Base-by-base conservation (phyloP, 2,113 vertebrate species). In the Motacilla tschutschensis region DNA sequence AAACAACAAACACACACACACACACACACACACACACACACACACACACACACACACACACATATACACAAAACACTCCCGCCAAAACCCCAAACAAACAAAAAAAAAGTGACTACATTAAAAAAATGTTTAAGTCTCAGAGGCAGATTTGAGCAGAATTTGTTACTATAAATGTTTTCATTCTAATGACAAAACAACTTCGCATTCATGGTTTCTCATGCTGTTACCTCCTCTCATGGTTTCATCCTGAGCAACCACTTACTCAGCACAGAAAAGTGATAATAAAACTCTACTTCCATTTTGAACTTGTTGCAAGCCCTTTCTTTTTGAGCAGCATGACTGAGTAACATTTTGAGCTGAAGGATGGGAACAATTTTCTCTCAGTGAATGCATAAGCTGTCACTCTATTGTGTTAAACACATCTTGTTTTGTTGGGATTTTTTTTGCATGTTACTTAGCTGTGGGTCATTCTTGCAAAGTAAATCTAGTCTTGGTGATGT, bases 41-140 rank as follows among this genome's bases (percentile, higher is more conserved):
- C 29, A n/a, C 5, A 53, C 29, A 53, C 5, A 20, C 18, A 24
- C 21, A 46, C 41, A 43, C 19, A 12, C 10, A 33, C 3, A 38
- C 19, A 12, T 10, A 33, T 3, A 38, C 26, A 12, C 7, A 26
- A 20, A 53, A 20, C 6, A 33, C 9, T 18, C 3, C 6, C 25
- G 9, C 3, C 3, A 1, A 50, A 69, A n/a, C 5, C 2, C 2
- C 28, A 48, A 19, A 26, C 4, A 69, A 29, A 12, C 7, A 19
- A 28, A 50, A 24, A 36, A 41, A 44, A 22, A 10, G 3, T 14
- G 7, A 13, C 4, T 54, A 36, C 24, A 2, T 50, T 2, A 26
- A 36, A 46, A 24, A 48, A 12, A 5, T 5, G 10, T 51, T 10
- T 26, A 31, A n/a, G 9, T 15, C 16, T 60, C 5, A 6, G 40